Evolutionary conservation across 2,888 invertebrate species (phyloP).

Genomic region (Pyrrhosoma nymphula): DNA sequence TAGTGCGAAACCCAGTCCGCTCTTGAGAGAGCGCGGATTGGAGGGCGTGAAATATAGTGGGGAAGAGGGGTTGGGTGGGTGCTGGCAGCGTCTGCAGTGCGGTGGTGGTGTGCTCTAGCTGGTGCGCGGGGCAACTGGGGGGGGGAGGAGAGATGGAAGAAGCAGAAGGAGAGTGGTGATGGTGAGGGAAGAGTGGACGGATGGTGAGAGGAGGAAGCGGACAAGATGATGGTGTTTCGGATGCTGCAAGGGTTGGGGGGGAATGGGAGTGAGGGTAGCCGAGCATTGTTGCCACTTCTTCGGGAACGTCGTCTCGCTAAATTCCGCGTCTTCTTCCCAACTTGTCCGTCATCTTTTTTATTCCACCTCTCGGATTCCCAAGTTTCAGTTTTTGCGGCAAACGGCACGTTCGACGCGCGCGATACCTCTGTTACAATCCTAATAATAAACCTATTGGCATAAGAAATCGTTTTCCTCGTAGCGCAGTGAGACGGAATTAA

Average conservation of each 20-base stretch:
- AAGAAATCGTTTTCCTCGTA: too few relatives aligned
- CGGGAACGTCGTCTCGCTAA: background rate
- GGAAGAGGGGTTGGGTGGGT: background rate
- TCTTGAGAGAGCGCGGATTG: background rate
- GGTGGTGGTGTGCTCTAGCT: background rate
- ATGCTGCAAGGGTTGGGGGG: background rate
- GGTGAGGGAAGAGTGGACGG: too few relatives aligned
- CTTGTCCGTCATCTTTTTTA: background rate
- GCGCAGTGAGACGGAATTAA: too few relatives aligned
- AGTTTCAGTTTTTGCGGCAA: background rate
- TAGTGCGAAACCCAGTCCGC: background rate
- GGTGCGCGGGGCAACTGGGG: background rate
- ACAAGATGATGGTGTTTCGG: slow-evolving; percentile 6
- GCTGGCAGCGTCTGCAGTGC: background rate
- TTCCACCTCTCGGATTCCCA: background rate
- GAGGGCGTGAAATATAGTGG: background rate
- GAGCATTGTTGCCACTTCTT: background rate
- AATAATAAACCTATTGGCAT: too few relatives aligned
- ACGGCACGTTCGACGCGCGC: too few relatives aligned
- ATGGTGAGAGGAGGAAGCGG: background rate
- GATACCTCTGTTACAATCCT: too few relatives aligned
- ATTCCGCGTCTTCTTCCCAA: slow-evolving; percentile 9
- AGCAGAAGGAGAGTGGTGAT: background rate
- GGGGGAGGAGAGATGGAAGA: background rate
- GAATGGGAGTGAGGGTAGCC: too few relatives aligned